Percentiles rank a stretch among this genome's conserved stretches.
Evolutionary conservation across 2,888 invertebrate genomes (phyloP).

Genomic region (Hyppa rectilinea): DNA sequence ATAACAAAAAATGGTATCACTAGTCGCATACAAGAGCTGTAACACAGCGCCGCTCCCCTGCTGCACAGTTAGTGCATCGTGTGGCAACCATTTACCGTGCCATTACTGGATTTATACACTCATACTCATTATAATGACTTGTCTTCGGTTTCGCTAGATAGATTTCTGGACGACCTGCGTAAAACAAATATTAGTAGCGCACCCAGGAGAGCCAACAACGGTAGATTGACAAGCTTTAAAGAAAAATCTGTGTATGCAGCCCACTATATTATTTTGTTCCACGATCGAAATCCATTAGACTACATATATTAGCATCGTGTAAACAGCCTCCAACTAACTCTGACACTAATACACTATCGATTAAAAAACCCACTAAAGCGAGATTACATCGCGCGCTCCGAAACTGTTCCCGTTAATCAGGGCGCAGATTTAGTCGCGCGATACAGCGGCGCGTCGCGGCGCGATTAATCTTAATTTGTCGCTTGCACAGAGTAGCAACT

Average conservation of each 20-base stretch:
- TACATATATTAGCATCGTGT: constrained; percentile 4
- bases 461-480: constrained; percentile 76
- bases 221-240: background rate
- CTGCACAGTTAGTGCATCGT: background rate
- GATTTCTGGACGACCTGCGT: background rate
- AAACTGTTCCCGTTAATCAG: constrained; percentile 78
- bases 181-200: background rate
- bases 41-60: background rate
- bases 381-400: constrained; percentile 58
- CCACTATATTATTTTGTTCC: background rate
- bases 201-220: background rate
- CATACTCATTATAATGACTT: background rate
- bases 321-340: constrained; percentile 24
- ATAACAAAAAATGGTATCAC: constrained; percentile 28
- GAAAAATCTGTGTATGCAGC: background rate
- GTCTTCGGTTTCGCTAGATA: background rate
- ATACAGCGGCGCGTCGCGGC: constrained; percentile 57
- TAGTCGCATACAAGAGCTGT: background rate
- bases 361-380: constrained; percentile 41
- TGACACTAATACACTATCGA: constrained; percentile 40
- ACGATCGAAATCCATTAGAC: background rate
- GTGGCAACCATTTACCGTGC: too few species aligned
- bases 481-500: constrained; percentile 31
- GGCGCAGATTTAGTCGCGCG: constrained; percentile 72
- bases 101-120: background rate